phyloP scores from a whole-genome alignment of 2,113 vertebrate genomes.

The Anarrhichthys ocellatus region DNA sequence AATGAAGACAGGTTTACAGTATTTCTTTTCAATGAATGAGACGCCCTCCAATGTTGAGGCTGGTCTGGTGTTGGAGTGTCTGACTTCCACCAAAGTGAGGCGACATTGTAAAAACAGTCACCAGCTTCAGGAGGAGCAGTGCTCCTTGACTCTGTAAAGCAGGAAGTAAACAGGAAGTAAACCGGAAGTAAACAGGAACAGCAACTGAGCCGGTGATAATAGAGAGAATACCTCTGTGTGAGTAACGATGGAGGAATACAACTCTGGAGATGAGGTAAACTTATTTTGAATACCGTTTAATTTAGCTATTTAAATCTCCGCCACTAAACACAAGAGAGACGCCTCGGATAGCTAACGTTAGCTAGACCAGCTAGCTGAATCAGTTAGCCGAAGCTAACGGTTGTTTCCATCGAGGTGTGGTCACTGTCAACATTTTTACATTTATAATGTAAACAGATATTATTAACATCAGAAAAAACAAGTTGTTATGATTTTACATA shows the following conservation, averaged over 20 bases:
- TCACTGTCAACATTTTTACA: background rate
- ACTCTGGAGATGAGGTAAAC: slow-evolving; percentile 80
- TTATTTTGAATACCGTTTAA: background rate
- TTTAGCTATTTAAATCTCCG: fast-evolving
- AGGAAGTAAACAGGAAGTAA: slow-evolving; percentile 9
- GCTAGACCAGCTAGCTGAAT: slow-evolving; percentile 10
- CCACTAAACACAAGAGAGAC: too few relatives aligned
- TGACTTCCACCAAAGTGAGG: slow-evolving; percentile 9
- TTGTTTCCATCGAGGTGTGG: slow-evolving; percentile 44
- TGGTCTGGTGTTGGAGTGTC: background rate
- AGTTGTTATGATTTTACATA: background rate
- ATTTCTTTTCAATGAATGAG: background rate
- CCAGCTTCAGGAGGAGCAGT: fast-evolving
- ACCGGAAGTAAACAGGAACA: slow-evolving; percentile 15
- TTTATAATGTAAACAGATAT: background rate
- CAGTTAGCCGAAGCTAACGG: slow-evolving; percentile 8
- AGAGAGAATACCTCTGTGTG: background rate
- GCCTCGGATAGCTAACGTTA: background rate
- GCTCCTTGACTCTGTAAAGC: slow-evolving; percentile 18
- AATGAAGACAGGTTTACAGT: background rate
- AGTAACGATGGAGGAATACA: slow-evolving; percentile 81
- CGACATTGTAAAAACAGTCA: background rate
- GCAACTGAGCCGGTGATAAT: background rate
- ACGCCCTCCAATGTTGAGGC: background rate
- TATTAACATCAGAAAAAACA: background rate